These are phyloP conservation scores for Dinothrombium tinctorium DNA, from an alignment of 1,140 invertebrate species.

Conservation along the genomic window DNA sequence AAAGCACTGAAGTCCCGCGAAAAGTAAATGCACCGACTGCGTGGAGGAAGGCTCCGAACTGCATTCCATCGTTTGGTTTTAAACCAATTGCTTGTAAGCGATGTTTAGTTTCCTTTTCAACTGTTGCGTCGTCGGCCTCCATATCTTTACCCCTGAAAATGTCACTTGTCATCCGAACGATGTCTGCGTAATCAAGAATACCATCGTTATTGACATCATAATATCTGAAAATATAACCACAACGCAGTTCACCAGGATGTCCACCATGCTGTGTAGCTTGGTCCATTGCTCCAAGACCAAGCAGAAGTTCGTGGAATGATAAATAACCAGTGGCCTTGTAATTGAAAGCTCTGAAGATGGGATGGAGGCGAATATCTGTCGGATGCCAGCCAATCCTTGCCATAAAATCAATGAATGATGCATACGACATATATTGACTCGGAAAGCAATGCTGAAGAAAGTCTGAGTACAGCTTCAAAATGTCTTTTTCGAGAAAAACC, in stretches of 20 bases:
- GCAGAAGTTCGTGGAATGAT: constrained; percentile 24
- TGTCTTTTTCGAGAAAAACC: constrained; percentile 3
- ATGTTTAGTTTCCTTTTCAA: constrained; percentile 1
- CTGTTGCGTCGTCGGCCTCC: not conserved
- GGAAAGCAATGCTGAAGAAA: constrained; percentile 10
- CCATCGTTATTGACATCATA: constrained; percentile 26
- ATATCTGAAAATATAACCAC: constrained; percentile 30
- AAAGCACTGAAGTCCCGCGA: not conserved
- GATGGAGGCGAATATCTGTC: not conserved
- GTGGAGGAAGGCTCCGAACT: not conserved
- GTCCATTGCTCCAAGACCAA: constrained; percentile 28
- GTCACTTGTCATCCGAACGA: constrained; percentile 1
- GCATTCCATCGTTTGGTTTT: not conserved
- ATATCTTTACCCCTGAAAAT: not conserved
- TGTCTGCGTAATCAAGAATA: constrained; percentile 14
- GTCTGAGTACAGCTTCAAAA: constrained; percentile 7
- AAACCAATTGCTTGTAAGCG: constrained; percentile 1
- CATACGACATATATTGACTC: not conserved
- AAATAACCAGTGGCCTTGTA: constrained; percentile 13
- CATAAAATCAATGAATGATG: constrained; percentile 9
- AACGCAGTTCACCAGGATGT: constrained; percentile 28
- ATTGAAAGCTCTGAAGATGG: constrained; percentile 8
- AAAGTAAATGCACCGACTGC: not conserved
- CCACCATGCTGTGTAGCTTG: constrained; percentile 29
- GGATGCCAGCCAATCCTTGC: constrained; percentile 1